Evolutionary conservation across 2,888 invertebrate species (phyloP), one percentile per base, ranked within the genome.

Genomic region (Caenorhabditis sp.): DNA sequence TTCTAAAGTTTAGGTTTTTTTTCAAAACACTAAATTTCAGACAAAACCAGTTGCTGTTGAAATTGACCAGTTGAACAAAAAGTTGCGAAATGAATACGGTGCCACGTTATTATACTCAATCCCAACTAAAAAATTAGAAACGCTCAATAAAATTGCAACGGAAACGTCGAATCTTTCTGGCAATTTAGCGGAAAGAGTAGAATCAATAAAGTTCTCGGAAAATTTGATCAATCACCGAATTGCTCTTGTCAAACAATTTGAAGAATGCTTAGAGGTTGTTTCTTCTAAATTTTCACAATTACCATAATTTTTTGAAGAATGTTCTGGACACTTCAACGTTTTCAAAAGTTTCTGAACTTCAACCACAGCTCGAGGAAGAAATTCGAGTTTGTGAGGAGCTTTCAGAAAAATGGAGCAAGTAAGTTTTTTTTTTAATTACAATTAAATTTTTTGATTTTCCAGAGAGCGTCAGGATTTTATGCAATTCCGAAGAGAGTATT

Each of bases 331-430:
- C 43, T 37, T 37, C 37, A 23, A 21, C 19, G 1, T 59, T 24
- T 24, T 43, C 49, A 23, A 59, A 49, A 37, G n/a, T 49, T 14
- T n/a, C 12, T 17, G 43, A 59, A 49, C 26, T 59, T 23, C 59
- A 59, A 24, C 49, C 59, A 12, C 43, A 23, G 17, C 23, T 59
- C 3, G 59, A 59, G 12, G 59, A 59, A 10, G 59, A 59, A 24
- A 59, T 59, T 49, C 24, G n/a, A 24, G 14, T 43, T 37, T 43
- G 43, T 24, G 59, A 59, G 23, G 43, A 49, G 14, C 21, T 59
- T 5, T n/a, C 37, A 8, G 49, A 59, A 49, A 49, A 59, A 26
- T 59, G 59, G 59, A 59, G 49, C n/a, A n/a, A 10, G 57, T 58
- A 4, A 19, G 57, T 3, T 1, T 19, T 36, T 19, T 19, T 8